Evolutionary conservation across 2,797 vertebrate genomes (phyloP).

Genomic region (Micrastur ruficollis): DNA sequence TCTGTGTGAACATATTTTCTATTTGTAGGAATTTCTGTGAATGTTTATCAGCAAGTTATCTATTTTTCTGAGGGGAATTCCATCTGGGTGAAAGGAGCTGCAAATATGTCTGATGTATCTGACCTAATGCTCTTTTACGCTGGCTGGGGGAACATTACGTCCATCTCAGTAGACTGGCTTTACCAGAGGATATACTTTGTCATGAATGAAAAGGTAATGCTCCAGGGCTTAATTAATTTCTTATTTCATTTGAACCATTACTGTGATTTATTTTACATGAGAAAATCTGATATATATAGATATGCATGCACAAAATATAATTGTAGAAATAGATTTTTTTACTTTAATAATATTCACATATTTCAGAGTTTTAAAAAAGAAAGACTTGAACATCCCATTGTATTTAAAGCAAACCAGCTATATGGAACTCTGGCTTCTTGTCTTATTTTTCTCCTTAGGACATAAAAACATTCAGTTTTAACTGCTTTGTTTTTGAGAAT

Average conservation of each 20-base stretch:
- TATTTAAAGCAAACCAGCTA: not conserved
- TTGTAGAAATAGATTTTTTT: not conserved
- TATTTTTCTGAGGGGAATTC: slow-evolving; percentile 77
- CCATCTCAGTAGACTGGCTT: slow-evolving; percentile 80
- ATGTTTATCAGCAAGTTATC: slow-evolving; percentile 59
- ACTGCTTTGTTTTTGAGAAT: not conserved
- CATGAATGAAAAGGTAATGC: slow-evolving; percentile 73
- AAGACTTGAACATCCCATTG: not conserved
- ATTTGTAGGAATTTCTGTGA: slow-evolving; percentile 72
- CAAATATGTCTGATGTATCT: slow-evolving; percentile 67
- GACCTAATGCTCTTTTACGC: slow-evolving; percentile 69
- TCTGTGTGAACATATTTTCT: not conserved
- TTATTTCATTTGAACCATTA: not conserved
- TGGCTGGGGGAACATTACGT: slow-evolving; percentile 70
- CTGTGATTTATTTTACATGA: not conserved
- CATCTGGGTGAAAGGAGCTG: slow-evolving; percentile 75
- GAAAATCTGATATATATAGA: not conserved
- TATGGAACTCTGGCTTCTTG: not conserved
- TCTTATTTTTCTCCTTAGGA: not conserved
- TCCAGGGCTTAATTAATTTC: not conserved
- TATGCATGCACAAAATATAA: not conserved
- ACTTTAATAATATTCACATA: not conserved
- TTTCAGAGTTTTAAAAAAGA: not conserved
- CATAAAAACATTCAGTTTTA: not conserved
- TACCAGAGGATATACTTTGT: slow-evolving; percentile 78